Evolutionary conservation across 2,888 invertebrate genomes (phyloP).

Genomic region (Agrotis ipsilon): DNA sequence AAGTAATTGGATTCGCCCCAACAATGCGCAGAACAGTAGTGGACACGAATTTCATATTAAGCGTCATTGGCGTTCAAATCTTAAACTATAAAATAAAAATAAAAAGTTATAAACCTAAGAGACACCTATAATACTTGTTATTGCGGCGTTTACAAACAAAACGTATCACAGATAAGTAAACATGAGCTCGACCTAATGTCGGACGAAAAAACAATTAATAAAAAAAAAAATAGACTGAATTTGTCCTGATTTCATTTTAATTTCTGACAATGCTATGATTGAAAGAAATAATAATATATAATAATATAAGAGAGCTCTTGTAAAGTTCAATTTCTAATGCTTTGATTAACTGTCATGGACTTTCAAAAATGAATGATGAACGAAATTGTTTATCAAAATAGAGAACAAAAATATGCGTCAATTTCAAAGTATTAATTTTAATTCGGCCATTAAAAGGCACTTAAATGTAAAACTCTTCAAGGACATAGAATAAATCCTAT

Average conservation of each 20-base stretch:
- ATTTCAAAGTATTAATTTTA: too few relatives aligned
- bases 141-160: constrained; percentile 85
- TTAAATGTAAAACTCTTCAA: too few relatives aligned
- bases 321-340: too few relatives aligned
- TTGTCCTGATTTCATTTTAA: constrained; percentile 54
- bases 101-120: constrained; percentile 61
- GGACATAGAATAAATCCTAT: too few relatives aligned
- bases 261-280: constrained; percentile 49
- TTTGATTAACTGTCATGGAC: too few relatives aligned
- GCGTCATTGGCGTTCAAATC: constrained; percentile 41
- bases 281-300: not conserved
- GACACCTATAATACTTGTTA: constrained; percentile 81
- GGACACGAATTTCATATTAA: not conserved
- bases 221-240: constrained; percentile 56
- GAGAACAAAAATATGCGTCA: too few relatives aligned
- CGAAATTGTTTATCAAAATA: too few relatives aligned
- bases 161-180: constrained; percentile 88
- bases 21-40: too few relatives aligned
- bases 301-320: too few relatives aligned
- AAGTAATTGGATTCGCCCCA: too few relatives aligned
- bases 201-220: constrained; percentile 56
- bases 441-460: too few relatives aligned
- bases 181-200: constrained; percentile 73
- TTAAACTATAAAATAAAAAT: constrained; percentile 34
- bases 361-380: too few relatives aligned